phyloP scores from a whole-genome alignment of 2,113 vertebrate species.

The Misgurnus anguillicaudatus region DNA sequence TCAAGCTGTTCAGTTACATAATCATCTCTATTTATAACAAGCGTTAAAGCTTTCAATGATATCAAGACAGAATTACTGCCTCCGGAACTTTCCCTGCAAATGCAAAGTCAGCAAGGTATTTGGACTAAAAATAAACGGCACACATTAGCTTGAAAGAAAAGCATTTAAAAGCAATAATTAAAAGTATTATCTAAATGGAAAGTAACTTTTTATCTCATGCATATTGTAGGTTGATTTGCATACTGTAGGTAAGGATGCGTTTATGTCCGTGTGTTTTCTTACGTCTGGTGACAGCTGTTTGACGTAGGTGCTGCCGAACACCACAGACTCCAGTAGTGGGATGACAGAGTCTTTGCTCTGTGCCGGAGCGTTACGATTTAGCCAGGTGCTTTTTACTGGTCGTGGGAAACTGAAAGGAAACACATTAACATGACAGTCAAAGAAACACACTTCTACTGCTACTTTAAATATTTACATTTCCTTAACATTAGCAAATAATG shows the following conservation, averaged over 20 bases:
- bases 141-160: not conserved
- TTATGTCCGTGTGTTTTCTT: constrained; percentile 64
- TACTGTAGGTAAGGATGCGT: not conserved
- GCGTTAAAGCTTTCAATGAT: not conserved
- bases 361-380: constrained; percentile 93
- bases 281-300: constrained; percentile 94
- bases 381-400: constrained; percentile 93
- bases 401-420: constrained; percentile 85
- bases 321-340: constrained; percentile 91
- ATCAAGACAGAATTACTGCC: not conserved
- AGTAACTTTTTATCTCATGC: not conserved
- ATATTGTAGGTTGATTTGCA: not conserved
- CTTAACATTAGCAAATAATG: not conserved
- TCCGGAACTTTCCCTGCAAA: not conserved
- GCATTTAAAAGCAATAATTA: not conserved
- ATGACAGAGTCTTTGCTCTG: constrained; percentile 93
- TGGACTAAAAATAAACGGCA: not conserved
- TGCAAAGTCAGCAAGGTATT: constrained; percentile 1
- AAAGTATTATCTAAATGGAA: too few relatives aligned
- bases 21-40: constrained; percentile 4
- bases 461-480: too few relatives aligned
- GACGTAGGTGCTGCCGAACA: constrained; percentile 92
- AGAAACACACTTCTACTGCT: constrained; percentile 12
- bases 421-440: constrained; percentile 24
- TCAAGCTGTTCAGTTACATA: constrained; percentile 2